Conservation (phyloP, 2,888 invertebrate species). For the Drosophila falleni region DNA sequence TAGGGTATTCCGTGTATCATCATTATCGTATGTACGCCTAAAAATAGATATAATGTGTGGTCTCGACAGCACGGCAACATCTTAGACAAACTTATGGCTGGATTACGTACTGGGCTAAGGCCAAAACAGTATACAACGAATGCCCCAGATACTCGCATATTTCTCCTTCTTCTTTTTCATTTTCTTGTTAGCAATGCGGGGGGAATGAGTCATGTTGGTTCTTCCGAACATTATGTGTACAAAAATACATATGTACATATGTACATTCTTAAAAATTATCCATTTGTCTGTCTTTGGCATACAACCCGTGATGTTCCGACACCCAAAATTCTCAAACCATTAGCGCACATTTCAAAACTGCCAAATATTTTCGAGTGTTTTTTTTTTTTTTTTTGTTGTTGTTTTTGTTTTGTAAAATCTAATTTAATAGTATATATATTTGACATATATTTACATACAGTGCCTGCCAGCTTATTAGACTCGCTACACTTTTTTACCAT, state of each 20-base stretch:
- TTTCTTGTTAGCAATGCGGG: not conserved
- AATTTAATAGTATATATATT: constrained; percentile 15
- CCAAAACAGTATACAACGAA: constrained; percentile 32
- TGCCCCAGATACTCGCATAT: constrained; percentile 58
- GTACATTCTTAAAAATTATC: constrained; percentile 30
- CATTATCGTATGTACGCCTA: constrained; percentile 18
- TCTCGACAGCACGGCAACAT: constrained; percentile 31
- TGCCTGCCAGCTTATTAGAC: no score
- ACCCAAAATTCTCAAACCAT: constrained; percentile 4
- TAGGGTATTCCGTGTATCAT: constrained; percentile 32
- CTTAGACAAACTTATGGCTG: constrained; percentile 38
- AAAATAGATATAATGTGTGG: constrained; percentile 35
- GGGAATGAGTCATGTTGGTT: constrained; percentile 46
- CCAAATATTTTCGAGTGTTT: constrained; percentile 34
- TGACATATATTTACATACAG: constrained; percentile 14
- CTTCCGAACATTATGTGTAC: not conserved
- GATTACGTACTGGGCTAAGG: constrained; percentile 60
- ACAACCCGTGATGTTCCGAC: constrained; percentile 19
- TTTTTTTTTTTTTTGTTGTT: constrained; percentile 17
- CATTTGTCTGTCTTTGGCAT: constrained; percentile 36
- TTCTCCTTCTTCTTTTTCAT: constrained; percentile 15
- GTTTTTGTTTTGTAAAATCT: not conserved
- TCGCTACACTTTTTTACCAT: no score
- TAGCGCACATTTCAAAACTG: constrained; percentile 45
- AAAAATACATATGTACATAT: constrained; percentile 1